phyloP scores from a whole-genome alignment of 2,113 vertebrate species.

The Oophaga pumilio region DNA sequence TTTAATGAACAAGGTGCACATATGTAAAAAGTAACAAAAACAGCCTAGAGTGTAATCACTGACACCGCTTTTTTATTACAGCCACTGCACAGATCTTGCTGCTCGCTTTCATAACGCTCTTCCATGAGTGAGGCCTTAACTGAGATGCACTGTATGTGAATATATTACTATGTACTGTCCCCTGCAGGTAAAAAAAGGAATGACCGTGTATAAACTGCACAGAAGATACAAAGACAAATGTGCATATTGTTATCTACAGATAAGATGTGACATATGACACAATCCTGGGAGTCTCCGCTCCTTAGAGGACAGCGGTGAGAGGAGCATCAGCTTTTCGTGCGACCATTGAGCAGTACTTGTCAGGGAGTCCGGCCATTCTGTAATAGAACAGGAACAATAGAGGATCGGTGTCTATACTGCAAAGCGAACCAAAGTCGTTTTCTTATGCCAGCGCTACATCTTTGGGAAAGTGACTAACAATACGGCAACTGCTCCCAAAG shows the following conservation, averaged over 20 bases:
- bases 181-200: not conserved
- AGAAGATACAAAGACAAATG: not conserved
- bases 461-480: not conserved
- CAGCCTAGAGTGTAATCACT: no score
- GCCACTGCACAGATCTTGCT: no score
- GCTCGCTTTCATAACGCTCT: no score
- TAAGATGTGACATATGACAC: not conserved
- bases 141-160: not conserved
- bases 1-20: no score
- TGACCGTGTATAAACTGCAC: not conserved
- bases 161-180: not conserved
- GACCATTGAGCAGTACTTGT: conserved; percentile 82
- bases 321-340: conserved; percentile 69
- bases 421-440: not conserved
- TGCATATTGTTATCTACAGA: not conserved
- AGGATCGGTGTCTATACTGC: no score
- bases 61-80: no score
- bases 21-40: no score
- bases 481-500: not conserved
- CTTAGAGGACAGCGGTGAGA: conserved; percentile 58
- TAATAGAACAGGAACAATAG: not conserved
- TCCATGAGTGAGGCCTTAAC: not conserved
- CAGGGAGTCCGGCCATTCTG: conserved; percentile 80
- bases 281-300: not conserved
- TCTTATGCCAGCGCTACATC: not conserved